These are phyloP conservation scores for Drosophila seclusa DNA, from an alignment of 2,888 invertebrate species.

Conservation along the genomic window DNA sequence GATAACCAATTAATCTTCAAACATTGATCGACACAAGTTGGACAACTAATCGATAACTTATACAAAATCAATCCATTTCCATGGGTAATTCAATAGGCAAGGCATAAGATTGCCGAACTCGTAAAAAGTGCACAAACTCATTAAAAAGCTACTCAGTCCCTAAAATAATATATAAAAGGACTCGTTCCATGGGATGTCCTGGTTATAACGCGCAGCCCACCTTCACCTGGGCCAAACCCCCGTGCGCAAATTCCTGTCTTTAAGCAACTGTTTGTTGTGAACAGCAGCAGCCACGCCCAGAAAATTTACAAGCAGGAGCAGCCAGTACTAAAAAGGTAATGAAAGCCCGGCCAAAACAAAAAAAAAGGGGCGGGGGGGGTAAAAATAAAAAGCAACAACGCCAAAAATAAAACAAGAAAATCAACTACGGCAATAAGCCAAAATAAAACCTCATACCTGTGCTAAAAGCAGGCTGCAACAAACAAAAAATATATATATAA, in stretches of 20 bases:
- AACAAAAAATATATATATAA: conserved; percentile 16
- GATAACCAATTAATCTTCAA: background rate
- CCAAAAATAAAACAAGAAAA: conserved; percentile 43
- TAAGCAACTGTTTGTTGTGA: conserved; percentile 50
- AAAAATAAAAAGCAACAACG: conserved; percentile 8
- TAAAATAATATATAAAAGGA: background rate
- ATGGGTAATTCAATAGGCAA: background rate
- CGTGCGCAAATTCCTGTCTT: conserved; percentile 48
- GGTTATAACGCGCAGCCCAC: conserved; percentile 23
- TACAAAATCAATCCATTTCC: background rate
- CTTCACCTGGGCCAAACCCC: background rate
- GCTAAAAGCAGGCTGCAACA: conserved; percentile 36
- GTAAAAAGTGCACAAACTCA: conserved; percentile 12
- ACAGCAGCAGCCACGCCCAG: conserved; percentile 64
- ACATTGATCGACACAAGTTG: background rate
- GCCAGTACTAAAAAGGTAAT: conserved; percentile 65
- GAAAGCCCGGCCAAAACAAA: conserved; percentile 45
- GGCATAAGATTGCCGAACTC: conserved; percentile 11
- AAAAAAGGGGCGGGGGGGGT: background rate
- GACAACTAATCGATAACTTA: conserved; percentile 1
- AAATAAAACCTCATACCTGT: conserved; percentile 73
- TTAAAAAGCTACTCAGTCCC: conserved; percentile 27
- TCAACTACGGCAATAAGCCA: conserved; percentile 65
- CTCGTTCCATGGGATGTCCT: conserved; percentile 30
- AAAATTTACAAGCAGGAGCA: conserved; percentile 54